A percentile compares a stretch with the other conserved stretches of the same genome.
These are phyloP conservation scores for Neostethus bicornis DNA, from an alignment of 2,797 vertebrate species.

Conservation along the genomic window DNA sequence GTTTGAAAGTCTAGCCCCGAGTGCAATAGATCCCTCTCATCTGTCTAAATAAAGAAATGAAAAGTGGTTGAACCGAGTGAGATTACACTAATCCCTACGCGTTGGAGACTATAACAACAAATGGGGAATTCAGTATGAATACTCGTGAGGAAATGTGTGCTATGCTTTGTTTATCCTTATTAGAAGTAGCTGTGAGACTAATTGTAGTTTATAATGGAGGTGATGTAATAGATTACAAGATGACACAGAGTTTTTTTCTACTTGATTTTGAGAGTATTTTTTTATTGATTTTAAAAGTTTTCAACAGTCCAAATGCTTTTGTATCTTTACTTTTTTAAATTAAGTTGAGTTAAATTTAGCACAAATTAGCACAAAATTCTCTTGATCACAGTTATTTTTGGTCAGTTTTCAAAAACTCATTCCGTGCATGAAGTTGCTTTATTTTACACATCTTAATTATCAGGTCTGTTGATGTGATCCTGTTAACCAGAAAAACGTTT, in stretches of 20 bases:
- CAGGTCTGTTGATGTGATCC: conserved; percentile 46
- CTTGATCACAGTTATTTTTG: conserved; percentile 28
- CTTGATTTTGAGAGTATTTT: no score
- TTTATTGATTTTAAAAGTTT: no score
- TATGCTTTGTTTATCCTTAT: conserved; percentile 38
- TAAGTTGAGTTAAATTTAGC: background rate
- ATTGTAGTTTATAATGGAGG: conserved; percentile 56
- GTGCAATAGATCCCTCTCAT: conserved; percentile 11
- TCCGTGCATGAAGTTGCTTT: conserved; percentile 38
- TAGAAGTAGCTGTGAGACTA: conserved; percentile 44
- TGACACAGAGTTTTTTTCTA: no score
- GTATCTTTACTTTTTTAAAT: conserved; percentile 11
- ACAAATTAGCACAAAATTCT: conserved; percentile 33
- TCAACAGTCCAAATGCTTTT: background rate
- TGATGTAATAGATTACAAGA: conserved; percentile 40
- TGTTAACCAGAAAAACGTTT: conserved; percentile 53
- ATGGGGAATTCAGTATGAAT: conserved; percentile 44
- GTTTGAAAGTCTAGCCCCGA: conserved; percentile 15
- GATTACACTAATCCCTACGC: conserved; percentile 40
- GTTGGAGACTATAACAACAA: conserved; percentile 57
- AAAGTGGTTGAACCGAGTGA: conserved; percentile 38
- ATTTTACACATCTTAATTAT: conserved; percentile 57
- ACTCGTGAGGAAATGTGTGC: conserved; percentile 43
- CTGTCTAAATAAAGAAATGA: conserved; percentile 38
- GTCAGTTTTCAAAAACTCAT: conserved; percentile 4